phyloP scores from a whole-genome alignment of 2,797 vertebrate genomes.

The Galagoides demidoff region DNA sequence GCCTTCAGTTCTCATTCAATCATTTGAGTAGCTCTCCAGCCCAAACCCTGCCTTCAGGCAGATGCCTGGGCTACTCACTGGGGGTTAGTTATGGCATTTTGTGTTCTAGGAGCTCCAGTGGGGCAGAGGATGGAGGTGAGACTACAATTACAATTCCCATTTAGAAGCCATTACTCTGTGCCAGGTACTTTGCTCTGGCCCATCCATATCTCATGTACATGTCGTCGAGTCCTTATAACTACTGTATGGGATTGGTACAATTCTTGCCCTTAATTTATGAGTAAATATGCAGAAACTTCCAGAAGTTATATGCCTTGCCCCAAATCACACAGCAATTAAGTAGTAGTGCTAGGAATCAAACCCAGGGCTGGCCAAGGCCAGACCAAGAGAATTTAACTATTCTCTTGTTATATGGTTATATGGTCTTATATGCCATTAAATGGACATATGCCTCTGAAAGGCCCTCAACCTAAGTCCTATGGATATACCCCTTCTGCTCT shows the following conservation, averaged over 20 bases:
- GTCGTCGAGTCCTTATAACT: not conserved
- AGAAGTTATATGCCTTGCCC: not conserved
- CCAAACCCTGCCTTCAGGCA: not conserved
- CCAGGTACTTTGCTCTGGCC: not conserved
- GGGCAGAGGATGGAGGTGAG: not conserved
- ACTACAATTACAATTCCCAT: not conserved
- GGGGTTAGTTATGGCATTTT: not conserved
- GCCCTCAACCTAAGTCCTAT: not conserved
- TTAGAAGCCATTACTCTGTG: not conserved
- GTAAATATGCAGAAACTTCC: conserved; percentile 54
- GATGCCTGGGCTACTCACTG: not conserved
- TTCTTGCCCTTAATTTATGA: conserved; percentile 27
- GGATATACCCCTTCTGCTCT: not conserved
- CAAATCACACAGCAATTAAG: not conserved
- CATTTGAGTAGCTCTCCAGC: not conserved
- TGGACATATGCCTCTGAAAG: conserved; percentile 26
- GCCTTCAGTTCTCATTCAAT: not conserved
- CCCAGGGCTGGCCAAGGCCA: not conserved
- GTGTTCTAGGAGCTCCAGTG: not conserved
- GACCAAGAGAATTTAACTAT: not conserved
- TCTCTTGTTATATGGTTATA: too few species aligned
- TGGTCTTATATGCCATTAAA: not conserved
- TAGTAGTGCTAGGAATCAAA: conserved; percentile 41
- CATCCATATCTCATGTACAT: not conserved
- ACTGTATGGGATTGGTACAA: not conserved